Conservation (phyloP, 2,113 vertebrate genomes). For the Poicephalus meyeri region DNA sequence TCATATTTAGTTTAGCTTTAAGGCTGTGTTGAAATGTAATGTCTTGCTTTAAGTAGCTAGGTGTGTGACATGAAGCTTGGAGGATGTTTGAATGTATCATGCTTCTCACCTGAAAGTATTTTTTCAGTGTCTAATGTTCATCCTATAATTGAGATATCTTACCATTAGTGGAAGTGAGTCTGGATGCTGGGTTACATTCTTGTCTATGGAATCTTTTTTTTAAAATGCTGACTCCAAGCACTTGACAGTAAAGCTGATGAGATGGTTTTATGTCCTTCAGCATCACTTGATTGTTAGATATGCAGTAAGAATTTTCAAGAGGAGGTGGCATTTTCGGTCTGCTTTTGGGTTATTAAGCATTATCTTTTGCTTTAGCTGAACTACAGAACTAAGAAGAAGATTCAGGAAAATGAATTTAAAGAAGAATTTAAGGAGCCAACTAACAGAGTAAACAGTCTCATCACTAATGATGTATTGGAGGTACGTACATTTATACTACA, state of each 20-base stretch:
- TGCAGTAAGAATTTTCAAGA: not conserved
- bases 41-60: not conserved
- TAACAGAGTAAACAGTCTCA: constrained; percentile 75
- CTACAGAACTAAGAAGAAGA: constrained; percentile 74
- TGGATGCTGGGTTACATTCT: not conserved
- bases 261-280: not conserved
- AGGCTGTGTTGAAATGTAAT: not conserved
- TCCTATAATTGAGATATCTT: not conserved
- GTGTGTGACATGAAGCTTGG: not conserved
- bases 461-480: constrained; percentile 77
- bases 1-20: not conserved
- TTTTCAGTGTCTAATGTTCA: not conserved
- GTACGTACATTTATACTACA: constrained; percentile 54
- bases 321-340: not conserved
- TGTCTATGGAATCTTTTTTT: not conserved
- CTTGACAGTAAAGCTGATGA: not conserved
- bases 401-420: constrained; percentile 44
- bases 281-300: not conserved
- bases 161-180: not conserved
- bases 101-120: not conserved
- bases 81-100: not conserved
- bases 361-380: constrained; percentile 68
- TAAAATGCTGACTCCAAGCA: not conserved
- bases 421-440: constrained; percentile 77
- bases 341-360: not conserved